These are phyloP conservation scores for Corydoras maculifer DNA, from an alignment of 2,113 vertebrate species.

Conservation along the genomic window DNA sequence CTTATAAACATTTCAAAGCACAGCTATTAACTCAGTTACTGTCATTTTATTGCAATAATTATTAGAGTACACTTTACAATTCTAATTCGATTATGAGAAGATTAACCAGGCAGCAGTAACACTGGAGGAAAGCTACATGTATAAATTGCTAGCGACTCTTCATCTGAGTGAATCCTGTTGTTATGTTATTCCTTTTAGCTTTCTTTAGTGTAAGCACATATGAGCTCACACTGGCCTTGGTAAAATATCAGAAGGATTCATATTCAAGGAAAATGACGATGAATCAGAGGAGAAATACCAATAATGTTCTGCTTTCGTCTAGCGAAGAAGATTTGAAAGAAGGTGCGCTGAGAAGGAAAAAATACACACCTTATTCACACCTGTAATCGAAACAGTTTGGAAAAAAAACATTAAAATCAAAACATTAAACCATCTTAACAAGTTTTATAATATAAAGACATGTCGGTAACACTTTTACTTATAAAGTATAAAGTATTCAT, in stretches of 20 bases:
- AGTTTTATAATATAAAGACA: neutral
- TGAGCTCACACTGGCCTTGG: constrained; percentile 40
- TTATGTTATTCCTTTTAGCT: constrained; percentile 15
- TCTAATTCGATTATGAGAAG: too few relatives aligned
- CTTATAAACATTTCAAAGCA: too few relatives aligned
- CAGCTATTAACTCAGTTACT: too few relatives aligned
- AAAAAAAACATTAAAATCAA: constrained; percentile 16
- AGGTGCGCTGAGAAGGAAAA: constrained; percentile 7
- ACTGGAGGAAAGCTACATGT: too few relatives aligned
- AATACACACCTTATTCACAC: constrained; percentile 18
- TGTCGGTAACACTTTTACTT: too few relatives aligned
- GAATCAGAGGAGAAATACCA: constrained; percentile 27
- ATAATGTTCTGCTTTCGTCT: constrained; percentile 27
- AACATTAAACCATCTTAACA: constrained; percentile 25
- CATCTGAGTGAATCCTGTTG: too few relatives aligned
- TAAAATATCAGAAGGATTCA: constrained; percentile 44
- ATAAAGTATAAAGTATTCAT: too few relatives aligned
- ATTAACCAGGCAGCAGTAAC: too few relatives aligned
- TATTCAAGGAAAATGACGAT: constrained; percentile 20
- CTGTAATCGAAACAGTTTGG: neutral
- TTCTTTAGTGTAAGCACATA: constrained; percentile 13
- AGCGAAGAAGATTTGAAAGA: constrained; percentile 8
- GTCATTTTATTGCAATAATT: too few relatives aligned
- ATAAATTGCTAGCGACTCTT: too few relatives aligned
- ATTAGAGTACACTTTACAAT: too few relatives aligned